Conservation (phyloP, 2,888 invertebrate genomes). For the Achlya flavicornis region DNA sequence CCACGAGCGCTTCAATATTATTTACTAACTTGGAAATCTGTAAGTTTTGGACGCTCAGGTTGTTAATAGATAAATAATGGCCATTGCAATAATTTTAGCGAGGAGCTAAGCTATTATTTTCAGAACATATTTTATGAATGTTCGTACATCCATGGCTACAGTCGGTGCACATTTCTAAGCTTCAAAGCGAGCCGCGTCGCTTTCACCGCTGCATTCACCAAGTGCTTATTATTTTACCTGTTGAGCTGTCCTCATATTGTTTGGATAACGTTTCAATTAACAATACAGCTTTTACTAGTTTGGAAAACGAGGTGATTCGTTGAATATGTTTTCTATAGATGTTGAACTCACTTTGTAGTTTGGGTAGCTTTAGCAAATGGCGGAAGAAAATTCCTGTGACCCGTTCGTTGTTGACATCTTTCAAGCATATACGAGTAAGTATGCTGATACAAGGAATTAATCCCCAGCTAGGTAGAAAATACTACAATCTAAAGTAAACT, state of each 20-base stretch:
- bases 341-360: too few relatives aligned
- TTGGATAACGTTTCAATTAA: slow-evolving; percentile 42
- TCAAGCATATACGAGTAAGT: neutral
- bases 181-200: slow-evolving; percentile 54
- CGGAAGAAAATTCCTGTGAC: too few relatives aligned
- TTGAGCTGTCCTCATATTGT: slow-evolving; percentile 44
- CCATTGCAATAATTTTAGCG: too few relatives aligned
- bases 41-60: too few relatives aligned
- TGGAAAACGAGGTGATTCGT: slow-evolving; percentile 1
- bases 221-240: slow-evolving; percentile 47
- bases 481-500: too few relatives aligned
- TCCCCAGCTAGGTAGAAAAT: neutral
- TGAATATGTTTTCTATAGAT: too few relatives aligned
- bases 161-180: slow-evolving; percentile 15
- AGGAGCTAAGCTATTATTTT: too few relatives aligned
- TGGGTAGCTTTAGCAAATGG: neutral
- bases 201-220: slow-evolving; percentile 41
- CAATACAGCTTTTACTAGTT: slow-evolving; percentile 10
- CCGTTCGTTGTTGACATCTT: neutral
- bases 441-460: too few relatives aligned
- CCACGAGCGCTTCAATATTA: too few relatives aligned
- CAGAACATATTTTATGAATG: neutral
- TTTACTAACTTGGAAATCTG: too few relatives aligned
- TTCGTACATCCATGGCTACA: slow-evolving; percentile 12
- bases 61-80: too few relatives aligned